Base-by-base conservation (phyloP, 1,140 invertebrate species). In the Magallana gigas region DNA sequence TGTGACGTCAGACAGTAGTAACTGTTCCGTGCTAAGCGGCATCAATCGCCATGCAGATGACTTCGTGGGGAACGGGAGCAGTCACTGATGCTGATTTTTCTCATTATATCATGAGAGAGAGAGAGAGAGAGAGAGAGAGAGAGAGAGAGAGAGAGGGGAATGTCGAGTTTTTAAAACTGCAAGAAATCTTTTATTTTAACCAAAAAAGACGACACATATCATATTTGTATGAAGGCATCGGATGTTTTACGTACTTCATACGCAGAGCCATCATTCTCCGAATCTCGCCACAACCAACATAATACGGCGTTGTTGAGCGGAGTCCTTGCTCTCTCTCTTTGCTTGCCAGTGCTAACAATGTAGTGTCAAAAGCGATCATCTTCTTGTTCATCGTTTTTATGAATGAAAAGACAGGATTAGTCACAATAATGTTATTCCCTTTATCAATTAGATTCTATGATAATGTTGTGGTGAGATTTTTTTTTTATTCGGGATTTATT, bases 1-100 rank as follows among this genome's bases (percentile, higher is more conserved):
- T 87, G 85, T 83, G 85, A 80, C 87, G 12, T 90, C 90, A 18
- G 92, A 92, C 83, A 92, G 89, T 83, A 92, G 91, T 87, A 91
- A 93, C 85, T 91, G 85, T 81, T 88, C 88, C 18, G 60, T 85
- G 76, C 76, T 59, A 9, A 86, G 84, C n/a, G 56, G 59, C 48
- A 59, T 57, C 57, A 88, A 87, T 58, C 80, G 82, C 14, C 84
- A 64, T n/a, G 9, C 80, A 7, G 82, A 87, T 57, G 85, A 86
- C 58, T 81, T 36, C 80, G 62, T 68, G 29, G 56, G 68, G 36
- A 76, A 9, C 23, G 68, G 68, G 23, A 29, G 68, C 23, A 76
- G 29, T 11, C 68, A 76, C 4, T 76, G 23, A 76, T 23, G 23
- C 23, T 9, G 68, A 76, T 1, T 76, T 76, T 76, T 48, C 36